These are phyloP conservation scores for Scaptomyza tumidula DNA, from an alignment of 2,888 invertebrate species.

Conservation along the genomic window DNA sequence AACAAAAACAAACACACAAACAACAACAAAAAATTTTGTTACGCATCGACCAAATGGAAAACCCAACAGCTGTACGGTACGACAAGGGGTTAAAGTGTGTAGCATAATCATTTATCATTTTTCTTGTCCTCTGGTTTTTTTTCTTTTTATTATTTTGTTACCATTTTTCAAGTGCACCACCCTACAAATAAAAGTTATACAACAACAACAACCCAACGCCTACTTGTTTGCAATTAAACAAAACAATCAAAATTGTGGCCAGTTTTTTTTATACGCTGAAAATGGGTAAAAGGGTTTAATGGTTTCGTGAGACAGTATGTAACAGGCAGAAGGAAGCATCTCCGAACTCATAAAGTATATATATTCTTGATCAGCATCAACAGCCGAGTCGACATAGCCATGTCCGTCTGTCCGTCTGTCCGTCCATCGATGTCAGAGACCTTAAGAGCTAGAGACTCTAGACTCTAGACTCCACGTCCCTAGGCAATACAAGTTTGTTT, in stretches of 20 bases:
- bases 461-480: too few relatives aligned
- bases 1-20: too few relatives aligned
- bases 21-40: conserved; percentile 51
- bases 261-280: conserved; percentile 14
- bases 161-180: conserved; percentile 72
- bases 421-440: too few relatives aligned
- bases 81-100: conserved; percentile 70
- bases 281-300: too few relatives aligned
- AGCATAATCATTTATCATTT: conserved; percentile 77
- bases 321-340: too few relatives aligned
- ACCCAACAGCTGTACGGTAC: conserved; percentile 70
- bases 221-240: conserved; percentile 73
- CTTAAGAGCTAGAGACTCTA: too few relatives aligned
- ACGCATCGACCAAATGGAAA: conserved; percentile 62
- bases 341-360: too few relatives aligned
- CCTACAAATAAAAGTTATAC: conserved; percentile 9
- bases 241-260: conserved; percentile 68
- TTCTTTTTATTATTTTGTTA: conserved; percentile 42
- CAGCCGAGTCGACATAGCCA: too few relatives aligned
- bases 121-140: conserved; percentile 14
- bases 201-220: conserved; percentile 37
- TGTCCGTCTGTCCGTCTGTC: too few relatives aligned
- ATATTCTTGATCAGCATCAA: too few relatives aligned
- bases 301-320: too few relatives aligned
- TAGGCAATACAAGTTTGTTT: too few relatives aligned